Conservation (phyloP, 2,888 invertebrate species). For the Eristalinus sepulchralis region DNA sequence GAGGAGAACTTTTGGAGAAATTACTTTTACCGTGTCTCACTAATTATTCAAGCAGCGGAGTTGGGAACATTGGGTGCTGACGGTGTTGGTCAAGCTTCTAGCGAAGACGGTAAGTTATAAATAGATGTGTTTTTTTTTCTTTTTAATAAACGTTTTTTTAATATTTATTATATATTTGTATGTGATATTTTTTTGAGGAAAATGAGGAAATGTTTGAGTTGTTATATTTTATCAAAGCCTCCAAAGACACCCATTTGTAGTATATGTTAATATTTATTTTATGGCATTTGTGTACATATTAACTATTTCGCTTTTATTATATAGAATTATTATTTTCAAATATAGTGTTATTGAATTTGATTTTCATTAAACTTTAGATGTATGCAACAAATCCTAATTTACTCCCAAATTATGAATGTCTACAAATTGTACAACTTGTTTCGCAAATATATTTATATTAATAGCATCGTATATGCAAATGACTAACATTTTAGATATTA, state of each 20-base stretch:
- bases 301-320: constrained; percentile 44
- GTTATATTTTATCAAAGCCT: constrained; percentile 30
- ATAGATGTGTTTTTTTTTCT: constrained; percentile 50
- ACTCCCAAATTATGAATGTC: neutral
- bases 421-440: neutral
- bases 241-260: constrained; percentile 13
- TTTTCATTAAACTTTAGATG: constrained; percentile 46
- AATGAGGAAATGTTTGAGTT: constrained; percentile 69
- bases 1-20: constrained; percentile 99
- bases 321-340: constrained; percentile 21
- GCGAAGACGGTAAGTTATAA: constrained; percentile 80
- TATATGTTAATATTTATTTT: constrained; percentile 31
- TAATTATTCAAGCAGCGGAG: constrained; percentile 98
- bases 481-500: neutral
- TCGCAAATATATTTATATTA: neutral
- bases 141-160: constrained; percentile 16
- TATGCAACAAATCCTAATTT: constrained; percentile 31
- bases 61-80: constrained; percentile 81
- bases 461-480: constrained; percentile 17
- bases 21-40: constrained; percentile 99
- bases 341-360: constrained; percentile 39
- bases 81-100: constrained; percentile 80
- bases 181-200: constrained; percentile 58
- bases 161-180: constrained; percentile 27
- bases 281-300: constrained; percentile 56